Evolutionary conservation across 2,113 vertebrate genomes (phyloP).

Genomic region (Varanus komodoensis): DNA sequence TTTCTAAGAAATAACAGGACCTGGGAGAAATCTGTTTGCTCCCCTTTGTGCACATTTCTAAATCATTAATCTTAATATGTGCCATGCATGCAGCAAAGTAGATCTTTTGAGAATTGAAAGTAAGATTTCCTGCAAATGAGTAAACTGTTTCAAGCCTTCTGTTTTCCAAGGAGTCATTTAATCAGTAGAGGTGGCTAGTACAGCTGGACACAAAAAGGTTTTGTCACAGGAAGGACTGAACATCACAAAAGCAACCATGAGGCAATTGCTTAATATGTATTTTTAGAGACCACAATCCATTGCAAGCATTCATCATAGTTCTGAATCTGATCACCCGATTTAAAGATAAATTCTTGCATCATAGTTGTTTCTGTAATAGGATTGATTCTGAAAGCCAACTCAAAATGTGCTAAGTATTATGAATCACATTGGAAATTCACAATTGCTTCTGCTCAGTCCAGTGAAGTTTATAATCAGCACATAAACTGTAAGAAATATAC

Average conservation of each 20-base stretch:
- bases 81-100: not conserved
- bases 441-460: not conserved
- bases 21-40: not conserved
- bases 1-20: not conserved
- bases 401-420: conserved; percentile 16
- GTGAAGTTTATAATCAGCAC: conserved; percentile 5
- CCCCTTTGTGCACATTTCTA: not conserved
- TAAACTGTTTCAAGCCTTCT: not conserved
- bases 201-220: conserved; percentile 17
- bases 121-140: conserved; percentile 27
- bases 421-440: conserved; percentile 14
- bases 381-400: conserved; percentile 5
- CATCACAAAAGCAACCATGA: not conserved
- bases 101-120: conserved; percentile 26
- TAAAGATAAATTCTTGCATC: not conserved
- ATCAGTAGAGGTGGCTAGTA: not conserved
- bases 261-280: fast-evolving
- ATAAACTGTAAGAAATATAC: not conserved
- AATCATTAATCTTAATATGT: not conserved
- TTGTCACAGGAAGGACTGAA: not conserved
- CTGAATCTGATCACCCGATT: not conserved
- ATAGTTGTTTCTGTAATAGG: not conserved
- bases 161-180: conserved; percentile 25
- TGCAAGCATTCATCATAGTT: conserved; percentile 17
- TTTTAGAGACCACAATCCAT: not conserved